These are phyloP conservation scores for Pantelozetes paolii DNA, from an alignment of 2,888 invertebrate species.

Conservation along the genomic window DNA sequence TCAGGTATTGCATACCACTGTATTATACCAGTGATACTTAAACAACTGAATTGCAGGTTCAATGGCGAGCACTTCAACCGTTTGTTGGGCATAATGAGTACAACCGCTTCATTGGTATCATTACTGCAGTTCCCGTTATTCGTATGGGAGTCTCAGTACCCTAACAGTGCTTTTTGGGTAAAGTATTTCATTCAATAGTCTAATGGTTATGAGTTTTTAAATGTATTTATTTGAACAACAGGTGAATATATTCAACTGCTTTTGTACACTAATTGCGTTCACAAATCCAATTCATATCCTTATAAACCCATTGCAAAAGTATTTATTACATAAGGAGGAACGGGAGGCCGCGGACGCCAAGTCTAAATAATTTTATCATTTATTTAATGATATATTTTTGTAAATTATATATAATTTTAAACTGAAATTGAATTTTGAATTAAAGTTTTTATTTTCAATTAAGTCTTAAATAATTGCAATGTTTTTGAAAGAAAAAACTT, in stretches of 20 bases:
- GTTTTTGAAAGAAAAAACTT: too few species aligned
- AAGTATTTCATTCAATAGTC: neutral
- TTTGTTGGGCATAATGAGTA: constrained; percentile 51
- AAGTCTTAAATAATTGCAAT: too few species aligned
- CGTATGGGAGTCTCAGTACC: constrained; percentile 48
- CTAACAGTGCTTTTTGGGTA: constrained; percentile 45
- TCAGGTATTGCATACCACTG: constrained; percentile 48
- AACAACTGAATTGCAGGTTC: constrained; percentile 48
- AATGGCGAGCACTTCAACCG: constrained; percentile 51
- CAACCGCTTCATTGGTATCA: constrained; percentile 49
- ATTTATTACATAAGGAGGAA: constrained; percentile 43
- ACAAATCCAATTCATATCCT: constrained; percentile 47
- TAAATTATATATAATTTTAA: neutral
- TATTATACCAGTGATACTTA: too few species aligned
- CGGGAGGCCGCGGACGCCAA: constrained; percentile 49
- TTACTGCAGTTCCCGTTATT: constrained; percentile 50
- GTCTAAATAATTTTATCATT: neutral
- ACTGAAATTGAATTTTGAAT: neutral
- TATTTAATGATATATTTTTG: neutral
- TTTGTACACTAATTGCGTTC: constrained; percentile 44
- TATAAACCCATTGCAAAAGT: constrained; percentile 45
- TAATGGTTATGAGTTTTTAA: neutral
- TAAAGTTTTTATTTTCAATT: neutral
- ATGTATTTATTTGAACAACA: constrained; percentile 33
- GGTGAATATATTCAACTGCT: constrained; percentile 47